Conservation (phyloP, 2,113 vertebrate genomes). For the Menidia beryllina region DNA sequence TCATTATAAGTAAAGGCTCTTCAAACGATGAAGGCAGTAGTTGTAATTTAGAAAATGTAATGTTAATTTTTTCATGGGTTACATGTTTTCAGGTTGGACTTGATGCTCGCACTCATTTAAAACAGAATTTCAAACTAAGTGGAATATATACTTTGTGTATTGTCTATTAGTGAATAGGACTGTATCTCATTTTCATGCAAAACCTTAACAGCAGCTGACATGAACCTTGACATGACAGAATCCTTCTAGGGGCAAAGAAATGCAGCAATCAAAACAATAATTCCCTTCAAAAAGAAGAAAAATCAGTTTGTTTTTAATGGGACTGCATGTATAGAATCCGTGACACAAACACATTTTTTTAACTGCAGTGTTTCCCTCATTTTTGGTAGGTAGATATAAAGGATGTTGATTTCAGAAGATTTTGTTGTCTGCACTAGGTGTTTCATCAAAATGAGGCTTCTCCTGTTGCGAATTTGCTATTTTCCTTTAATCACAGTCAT, state of each 20-base stretch:
- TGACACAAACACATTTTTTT: not conserved
- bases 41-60: not conserved
- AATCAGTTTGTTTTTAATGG: not conserved
- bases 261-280: not conserved
- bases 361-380: not conserved
- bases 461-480: not conserved
- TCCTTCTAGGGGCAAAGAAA: not conserved
- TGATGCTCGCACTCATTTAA: not conserved
- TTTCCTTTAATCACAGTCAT: slow-evolving; percentile 5
- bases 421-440: not conserved
- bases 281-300: not conserved
- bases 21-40: not conserved
- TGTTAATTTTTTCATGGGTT: not conserved
- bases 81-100: not conserved
- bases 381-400: not conserved
- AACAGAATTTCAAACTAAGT: not conserved
- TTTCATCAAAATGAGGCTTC: slow-evolving; percentile 4
- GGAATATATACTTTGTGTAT: not conserved
- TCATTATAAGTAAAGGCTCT: too few relatives aligned
- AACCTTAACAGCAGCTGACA: not conserved
- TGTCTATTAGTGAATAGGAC: not conserved
- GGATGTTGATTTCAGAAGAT: not conserved
- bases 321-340: not conserved
- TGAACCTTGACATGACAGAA: not conserved
- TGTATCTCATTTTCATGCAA: not conserved